phyloP scores from a whole-genome alignment of 2,888 invertebrate species.

The Drosophila mimetica region DNA sequence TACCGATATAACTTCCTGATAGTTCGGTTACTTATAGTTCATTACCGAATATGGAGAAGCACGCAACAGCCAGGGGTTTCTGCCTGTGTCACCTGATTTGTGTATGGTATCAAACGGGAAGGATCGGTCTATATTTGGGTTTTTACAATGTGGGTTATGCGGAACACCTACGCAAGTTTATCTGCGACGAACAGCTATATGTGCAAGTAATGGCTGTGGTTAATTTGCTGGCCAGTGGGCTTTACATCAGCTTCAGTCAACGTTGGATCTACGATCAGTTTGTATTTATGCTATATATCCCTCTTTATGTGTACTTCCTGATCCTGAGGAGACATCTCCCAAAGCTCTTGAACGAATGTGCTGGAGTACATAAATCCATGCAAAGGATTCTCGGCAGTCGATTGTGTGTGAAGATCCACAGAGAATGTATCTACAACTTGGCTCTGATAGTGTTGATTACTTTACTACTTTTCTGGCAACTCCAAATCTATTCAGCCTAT shows the following conservation, averaged over 20 bases:
- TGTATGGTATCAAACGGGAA: slow-evolving; percentile 50
- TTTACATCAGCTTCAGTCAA: slow-evolving; percentile 52
- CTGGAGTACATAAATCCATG: slow-evolving; percentile 29
- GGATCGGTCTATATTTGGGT: slow-evolving; percentile 54
- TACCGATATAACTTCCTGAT: background rate
- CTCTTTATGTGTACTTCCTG: slow-evolving; percentile 55
- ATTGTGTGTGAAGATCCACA: slow-evolving; percentile 51
- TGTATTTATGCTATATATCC: slow-evolving; percentile 49
- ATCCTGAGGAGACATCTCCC: slow-evolving; percentile 45
- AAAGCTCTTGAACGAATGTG: slow-evolving; percentile 49
- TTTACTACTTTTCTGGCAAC: slow-evolving; percentile 52
- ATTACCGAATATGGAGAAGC: slow-evolving; percentile 41
- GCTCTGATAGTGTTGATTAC: slow-evolving; percentile 41
- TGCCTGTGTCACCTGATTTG: slow-evolving; percentile 60
- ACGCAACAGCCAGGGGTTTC: slow-evolving; percentile 51
- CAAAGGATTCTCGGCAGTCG: slow-evolving; percentile 40
- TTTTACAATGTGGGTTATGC: slow-evolving; percentile 54
- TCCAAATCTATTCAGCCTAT: slow-evolving; percentile 53
- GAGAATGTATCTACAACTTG: slow-evolving; percentile 44
- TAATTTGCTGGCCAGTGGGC: slow-evolving; percentile 22
- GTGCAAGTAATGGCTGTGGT: slow-evolving; percentile 50
- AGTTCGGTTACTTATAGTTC: slow-evolving; percentile 4
- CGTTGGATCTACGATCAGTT: slow-evolving; percentile 54
- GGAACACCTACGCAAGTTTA: slow-evolving; percentile 23
- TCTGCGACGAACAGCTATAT: slow-evolving; percentile 57